Evolutionary conservation across 2,113 vertebrate genomes (phyloP).

Genomic region (Mesitornis unicolor): DNA sequence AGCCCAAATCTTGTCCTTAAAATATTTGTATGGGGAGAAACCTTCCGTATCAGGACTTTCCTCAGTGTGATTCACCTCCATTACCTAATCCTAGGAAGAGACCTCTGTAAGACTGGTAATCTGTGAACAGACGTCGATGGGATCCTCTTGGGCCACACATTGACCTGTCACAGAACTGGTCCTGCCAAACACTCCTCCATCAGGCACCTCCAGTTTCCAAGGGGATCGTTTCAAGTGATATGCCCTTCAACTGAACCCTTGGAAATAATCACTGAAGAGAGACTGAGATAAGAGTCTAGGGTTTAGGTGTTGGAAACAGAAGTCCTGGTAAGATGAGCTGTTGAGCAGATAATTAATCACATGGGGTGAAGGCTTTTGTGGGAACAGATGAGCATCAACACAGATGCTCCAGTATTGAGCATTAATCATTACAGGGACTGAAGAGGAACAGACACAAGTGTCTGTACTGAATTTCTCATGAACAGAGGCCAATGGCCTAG

Average conservation of each 20-base stretch:
- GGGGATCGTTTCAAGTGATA: background rate
- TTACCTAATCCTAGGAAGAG: background rate
- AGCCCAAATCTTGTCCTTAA: background rate
- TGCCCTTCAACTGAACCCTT: background rate
- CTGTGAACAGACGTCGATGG: fast-evolving
- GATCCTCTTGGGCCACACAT: background rate
- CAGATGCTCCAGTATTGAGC: background rate
- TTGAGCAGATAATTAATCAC: background rate
- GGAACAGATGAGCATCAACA: background rate
- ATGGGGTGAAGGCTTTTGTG: background rate
- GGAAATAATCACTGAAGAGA: background rate
- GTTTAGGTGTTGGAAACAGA: background rate
- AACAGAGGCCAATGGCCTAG: background rate
- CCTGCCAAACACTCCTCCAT: background rate
- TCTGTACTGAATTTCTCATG: background rate
- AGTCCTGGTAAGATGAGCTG: background rate
- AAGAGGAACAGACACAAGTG: background rate
- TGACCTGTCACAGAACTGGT: background rate
- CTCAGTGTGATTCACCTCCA: background rate
- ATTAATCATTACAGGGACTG: background rate
- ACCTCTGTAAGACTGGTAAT: background rate
- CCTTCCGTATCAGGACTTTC: background rate
- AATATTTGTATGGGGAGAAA: background rate
- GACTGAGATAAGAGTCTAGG: background rate
- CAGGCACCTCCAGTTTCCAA: background rate